Base-by-base conservation (phyloP, 2,888 invertebrate species). In the Micoletzkya japonica region DNA sequence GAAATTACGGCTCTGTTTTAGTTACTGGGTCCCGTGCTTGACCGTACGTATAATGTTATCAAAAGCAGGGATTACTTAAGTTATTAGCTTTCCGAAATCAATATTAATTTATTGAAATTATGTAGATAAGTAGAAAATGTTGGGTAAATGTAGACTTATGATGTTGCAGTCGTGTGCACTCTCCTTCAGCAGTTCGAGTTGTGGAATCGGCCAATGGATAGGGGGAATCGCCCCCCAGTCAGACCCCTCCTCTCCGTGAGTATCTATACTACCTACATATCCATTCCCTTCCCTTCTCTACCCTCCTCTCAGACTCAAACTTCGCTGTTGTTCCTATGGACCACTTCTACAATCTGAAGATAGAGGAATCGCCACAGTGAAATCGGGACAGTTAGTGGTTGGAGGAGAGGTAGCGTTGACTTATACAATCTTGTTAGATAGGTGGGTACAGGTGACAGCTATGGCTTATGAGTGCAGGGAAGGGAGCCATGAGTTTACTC, bases 151-250 rank as follows among this genome's bases (percentile, higher is more conserved):
- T n/a, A n/a, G n/a, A n/a, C n/a, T n/a, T n/a, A n/a, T n/a, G n/a
- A n/a, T n/a, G n/a, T 50, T 34, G 24, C 50, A 79, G 79, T 72
- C 71, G n/a, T 80, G 79, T 52, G 68, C 73, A n/a, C 72, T 73
- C 44, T 72, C 72, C 30, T 77, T 74, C 72, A 70, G 75, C 37
- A 70, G 71, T 36, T 73, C 59, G 28, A 71, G 70, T 24, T 80
- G 79, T 37, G 76, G 72, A 36, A 74, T 72, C 34, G 77, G 77
- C 17, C 75, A 80, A 69, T 80, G 79, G 79, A 73, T 80, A 28
- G 79, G 78, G 59, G 79, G 79, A 50, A 72, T 80, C 14, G 71
- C 79, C 10, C 78, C 79, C 52, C 74, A 77, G 60, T 60, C 72
- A 1, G 76, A 78, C 69, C 74, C 76, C 2, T 66, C 72, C 61